Base-by-base conservation (phyloP, 2,888 invertebrate species). In the Oligia latruncula region DNA sequence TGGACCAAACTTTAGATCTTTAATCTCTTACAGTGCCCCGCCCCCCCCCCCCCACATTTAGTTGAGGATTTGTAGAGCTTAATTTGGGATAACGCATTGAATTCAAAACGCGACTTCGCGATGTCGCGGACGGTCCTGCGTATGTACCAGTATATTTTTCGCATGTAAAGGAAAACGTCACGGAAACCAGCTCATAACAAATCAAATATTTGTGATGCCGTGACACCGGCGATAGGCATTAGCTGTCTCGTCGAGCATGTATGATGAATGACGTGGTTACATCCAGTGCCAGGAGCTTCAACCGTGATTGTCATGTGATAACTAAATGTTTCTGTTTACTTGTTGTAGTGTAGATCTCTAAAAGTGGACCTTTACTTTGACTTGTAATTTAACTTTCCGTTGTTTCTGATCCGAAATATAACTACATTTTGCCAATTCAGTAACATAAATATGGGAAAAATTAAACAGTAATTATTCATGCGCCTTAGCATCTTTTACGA, bases 191-290 rank as follows among this genome's bases (percentile, higher is more conserved):
- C 58, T 46, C 43, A 58, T 83, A 71, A 73, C 74, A 77, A 79
- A 75, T 77, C 70, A 80, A 78, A 86, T 87, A 78, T 85, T 87
- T 78, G 85, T 65, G 68, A 87, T 77, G 67, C 75, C 76, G 85
- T 87, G 85, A 79, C 71, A 65, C 80, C 67, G 76, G 84, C 68
- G 84, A 71, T 71, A 77, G 87, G 87, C 77, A 87, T 74, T 74
- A 87, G 68, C 85, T 86, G 87, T 72, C 75, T 74, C 74, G 77
- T 80, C 62, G 65, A 74, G 62, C 71, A 76, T 66, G 62, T 65
- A 71, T 64, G 64, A 85, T 60, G 58, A 70, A 78, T 78, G 64
- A 65, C 71, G 35, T 67, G 74, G 68, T 23, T 72, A 71, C 43
- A 68, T 70, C 35, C 73, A 87, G 65, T 77, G 55, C 68, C 64